Percentiles rank a stretch among this genome's conserved stretches.
phyloP scores from a whole-genome alignment of 1,140 invertebrate genomes.

The Manduca sexta region DNA sequence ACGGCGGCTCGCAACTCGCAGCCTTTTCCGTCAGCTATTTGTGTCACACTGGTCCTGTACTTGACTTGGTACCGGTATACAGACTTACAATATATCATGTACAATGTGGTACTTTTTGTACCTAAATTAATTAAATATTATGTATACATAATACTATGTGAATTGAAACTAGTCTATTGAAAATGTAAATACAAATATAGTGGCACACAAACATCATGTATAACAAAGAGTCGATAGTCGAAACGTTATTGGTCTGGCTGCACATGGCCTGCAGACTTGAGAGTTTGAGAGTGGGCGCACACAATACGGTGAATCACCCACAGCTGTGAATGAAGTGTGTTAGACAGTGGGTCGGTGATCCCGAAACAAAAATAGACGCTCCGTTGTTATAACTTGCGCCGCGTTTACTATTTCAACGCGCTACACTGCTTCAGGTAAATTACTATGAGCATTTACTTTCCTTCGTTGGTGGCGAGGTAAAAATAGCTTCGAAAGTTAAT shows the following conservation, averaged over 20 bases:
- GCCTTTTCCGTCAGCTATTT: constrained; percentile 23
- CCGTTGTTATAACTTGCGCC: constrained; percentile 22
- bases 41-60: constrained; percentile 25
- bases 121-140: too few relatives aligned
- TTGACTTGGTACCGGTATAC: neutral
- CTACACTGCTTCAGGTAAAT: constrained; percentile 19
- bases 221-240: too few relatives aligned
- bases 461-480: constrained; percentile 1
- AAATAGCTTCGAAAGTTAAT: constrained; percentile 12
- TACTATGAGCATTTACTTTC: constrained; percentile 3
- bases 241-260: neutral
- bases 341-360: constrained; percentile 40
- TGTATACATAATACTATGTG: too few relatives aligned
- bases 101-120: too few relatives aligned
- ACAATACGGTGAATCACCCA: constrained; percentile 49
- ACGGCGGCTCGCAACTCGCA: constrained; percentile 2
- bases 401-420: constrained; percentile 28
- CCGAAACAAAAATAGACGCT: constrained; percentile 40
- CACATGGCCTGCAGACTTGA: constrained; percentile 23
- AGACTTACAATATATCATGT: too few relatives aligned
- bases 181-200: too few relatives aligned
- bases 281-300: constrained; percentile 26
- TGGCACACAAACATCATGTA: too few relatives aligned
- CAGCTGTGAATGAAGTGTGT: constrained; percentile 41
- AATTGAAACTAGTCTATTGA: too few relatives aligned